Conservation (phyloP, 1,140 invertebrate genomes). For the Lordiphosa mommai region DNA sequence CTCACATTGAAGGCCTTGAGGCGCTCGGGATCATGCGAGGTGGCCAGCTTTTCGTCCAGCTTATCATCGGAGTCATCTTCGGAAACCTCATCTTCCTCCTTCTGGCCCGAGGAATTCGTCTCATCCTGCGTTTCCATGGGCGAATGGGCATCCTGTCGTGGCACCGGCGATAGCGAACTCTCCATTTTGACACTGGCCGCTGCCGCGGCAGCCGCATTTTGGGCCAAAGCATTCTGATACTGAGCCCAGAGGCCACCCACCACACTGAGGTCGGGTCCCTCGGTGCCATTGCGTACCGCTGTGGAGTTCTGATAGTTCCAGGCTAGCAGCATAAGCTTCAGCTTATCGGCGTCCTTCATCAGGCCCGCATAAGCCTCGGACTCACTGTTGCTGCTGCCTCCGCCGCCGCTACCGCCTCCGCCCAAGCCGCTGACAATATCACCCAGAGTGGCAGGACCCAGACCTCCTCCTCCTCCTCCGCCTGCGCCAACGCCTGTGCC, state of each 20-base stretch:
- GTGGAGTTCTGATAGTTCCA: slow-evolving; percentile 90
- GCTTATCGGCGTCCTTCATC: slow-evolving; percentile 90
- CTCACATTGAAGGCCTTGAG: slow-evolving; percentile 98
- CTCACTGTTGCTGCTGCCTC: slow-evolving; percentile 54
- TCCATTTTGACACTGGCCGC: slow-evolving; percentile 64
- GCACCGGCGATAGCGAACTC: slow-evolving; percentile 71
- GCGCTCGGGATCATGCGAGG: slow-evolving; percentile 95
- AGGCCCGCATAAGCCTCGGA: slow-evolving; percentile 75
- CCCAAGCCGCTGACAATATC: slow-evolving; percentile 38
- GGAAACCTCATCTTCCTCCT: slow-evolving; percentile 95
- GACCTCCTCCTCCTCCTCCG: slow-evolving; percentile 20
- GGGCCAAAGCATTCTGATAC: slow-evolving; percentile 82
- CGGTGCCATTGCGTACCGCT: slow-evolving; percentile 80
- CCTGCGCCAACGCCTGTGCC: slow-evolving; percentile 26
- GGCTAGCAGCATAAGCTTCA: slow-evolving; percentile 91
- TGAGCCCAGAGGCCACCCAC: slow-evolving; percentile 90
- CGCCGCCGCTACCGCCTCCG: slow-evolving; percentile 34
- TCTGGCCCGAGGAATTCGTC: slow-evolving; percentile 94
- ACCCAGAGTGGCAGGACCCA: slow-evolving; percentile 21
- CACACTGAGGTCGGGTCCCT: slow-evolving; percentile 79
- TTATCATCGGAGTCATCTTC: slow-evolving; percentile 95
- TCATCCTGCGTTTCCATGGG: slow-evolving; percentile 90
- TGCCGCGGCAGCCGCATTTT: slow-evolving; percentile 67
- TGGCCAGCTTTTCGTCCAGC: slow-evolving; percentile 86
- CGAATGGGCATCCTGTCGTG: slow-evolving; percentile 60